Evolutionary conservation across 1,140 invertebrate genomes (phyloP).

Genomic region (Drosophila yakuba): DNA sequence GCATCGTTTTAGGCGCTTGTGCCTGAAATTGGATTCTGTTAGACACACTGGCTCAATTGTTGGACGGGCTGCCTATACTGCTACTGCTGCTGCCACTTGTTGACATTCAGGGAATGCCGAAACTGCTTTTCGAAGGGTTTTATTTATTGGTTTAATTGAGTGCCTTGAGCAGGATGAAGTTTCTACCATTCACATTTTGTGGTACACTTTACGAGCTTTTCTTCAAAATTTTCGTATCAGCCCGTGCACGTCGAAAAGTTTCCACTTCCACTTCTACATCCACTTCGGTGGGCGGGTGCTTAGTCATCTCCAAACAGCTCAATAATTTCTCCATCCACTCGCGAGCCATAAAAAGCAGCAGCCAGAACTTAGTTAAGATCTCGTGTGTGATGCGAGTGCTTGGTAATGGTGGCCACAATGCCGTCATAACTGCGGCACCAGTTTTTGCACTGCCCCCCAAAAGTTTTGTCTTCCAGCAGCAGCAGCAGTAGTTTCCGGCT

Average conservation of each 20-base stretch:
- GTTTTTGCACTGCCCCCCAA: constrained; percentile 15
- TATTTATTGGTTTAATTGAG: constrained; percentile 74
- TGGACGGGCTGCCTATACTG: neutral
- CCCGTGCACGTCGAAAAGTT: constrained; percentile 35
- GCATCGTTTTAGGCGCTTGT: constrained; percentile 58
- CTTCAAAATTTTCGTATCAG: constrained; percentile 15
- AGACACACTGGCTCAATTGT: constrained; percentile 10
- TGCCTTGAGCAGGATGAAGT: constrained; percentile 14
- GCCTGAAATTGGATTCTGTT: constrained; percentile 69
- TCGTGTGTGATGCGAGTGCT: constrained; percentile 55
- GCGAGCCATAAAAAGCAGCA: constrained; percentile 31
- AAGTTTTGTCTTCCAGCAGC: constrained; percentile 48
- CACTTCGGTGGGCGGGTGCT: constrained; percentile 16
- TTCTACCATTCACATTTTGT: constrained; percentile 9
- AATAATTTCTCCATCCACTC: constrained; percentile 55
- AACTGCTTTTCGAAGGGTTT: constrained; percentile 18
- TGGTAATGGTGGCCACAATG: constrained; percentile 41
- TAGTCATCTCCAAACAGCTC: constrained; percentile 61
- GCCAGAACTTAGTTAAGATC: constrained; percentile 55
- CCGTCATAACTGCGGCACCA: constrained; percentile 59
- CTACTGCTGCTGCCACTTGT: constrained; percentile 49
- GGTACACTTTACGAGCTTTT: constrained; percentile 26
- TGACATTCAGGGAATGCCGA: constrained; percentile 46
- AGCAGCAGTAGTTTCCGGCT: constrained; percentile 16
- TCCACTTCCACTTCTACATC: constrained; percentile 13